Evolutionary conservation across 2,797 vertebrate species (phyloP).

Genomic region (Danio tinwini): DNA sequence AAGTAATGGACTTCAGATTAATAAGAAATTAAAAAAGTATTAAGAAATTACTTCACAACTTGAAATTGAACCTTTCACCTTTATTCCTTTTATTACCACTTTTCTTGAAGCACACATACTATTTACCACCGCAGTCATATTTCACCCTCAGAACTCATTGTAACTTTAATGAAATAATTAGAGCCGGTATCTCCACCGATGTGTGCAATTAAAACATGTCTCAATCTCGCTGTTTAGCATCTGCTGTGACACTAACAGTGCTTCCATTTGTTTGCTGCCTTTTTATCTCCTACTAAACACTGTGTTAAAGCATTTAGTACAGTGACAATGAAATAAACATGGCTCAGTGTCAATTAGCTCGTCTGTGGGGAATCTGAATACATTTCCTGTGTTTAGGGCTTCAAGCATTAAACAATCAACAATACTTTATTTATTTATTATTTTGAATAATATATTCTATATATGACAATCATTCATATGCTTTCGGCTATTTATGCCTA

Average conservation of each 20-base stretch:
- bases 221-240: not conserved
- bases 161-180: conserved; percentile 70
- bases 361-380: not conserved
- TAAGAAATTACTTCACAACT: not conserved
- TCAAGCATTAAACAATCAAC: not conserved
- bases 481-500: no score
- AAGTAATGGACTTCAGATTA: no score
- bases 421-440: not conserved
- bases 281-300: not conserved
- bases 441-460: not conserved
- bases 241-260: not conserved
- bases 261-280: not conserved
- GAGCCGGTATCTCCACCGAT: conserved; percentile 78
- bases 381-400: not conserved
- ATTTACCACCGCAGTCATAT: conserved; percentile 5
- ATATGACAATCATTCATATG: not conserved
- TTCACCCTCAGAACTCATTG: conserved; percentile 8
- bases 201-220: conserved; percentile 72
- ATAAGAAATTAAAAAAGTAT: no score
- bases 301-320: not conserved
- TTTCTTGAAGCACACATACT: conserved; percentile 20
- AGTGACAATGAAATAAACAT: conserved; percentile 6
- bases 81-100: not conserved
- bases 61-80: not conserved
- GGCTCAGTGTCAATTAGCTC: not conserved